A percentile compares a stretch with the other conserved stretches of the same genome.
phyloP scores from a whole-genome alignment of 2,113 vertebrate genomes.

The Passer domesticus region DNA sequence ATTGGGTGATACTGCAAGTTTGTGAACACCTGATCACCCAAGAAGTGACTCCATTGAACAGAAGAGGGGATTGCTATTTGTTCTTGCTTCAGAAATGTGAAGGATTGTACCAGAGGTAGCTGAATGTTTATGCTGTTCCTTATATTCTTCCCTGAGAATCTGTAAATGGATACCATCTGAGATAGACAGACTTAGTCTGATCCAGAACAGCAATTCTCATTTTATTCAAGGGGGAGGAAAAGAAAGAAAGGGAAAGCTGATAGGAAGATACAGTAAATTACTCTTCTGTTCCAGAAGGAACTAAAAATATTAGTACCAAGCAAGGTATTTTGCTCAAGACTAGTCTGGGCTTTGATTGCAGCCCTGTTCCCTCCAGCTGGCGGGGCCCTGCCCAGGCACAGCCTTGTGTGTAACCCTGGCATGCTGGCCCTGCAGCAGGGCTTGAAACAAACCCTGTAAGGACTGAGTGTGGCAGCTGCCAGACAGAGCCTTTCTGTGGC shows the following conservation, averaged over 20 bases:
- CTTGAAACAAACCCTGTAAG: rapidly evolving
- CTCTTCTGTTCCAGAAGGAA: background rate
- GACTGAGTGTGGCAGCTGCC: rapidly evolving
- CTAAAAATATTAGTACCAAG: background rate
- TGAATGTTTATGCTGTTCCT: background rate
- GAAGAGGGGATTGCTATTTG: background rate
- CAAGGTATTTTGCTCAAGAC: background rate
- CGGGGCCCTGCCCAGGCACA: background rate
- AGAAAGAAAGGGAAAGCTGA: background rate
- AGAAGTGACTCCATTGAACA: background rate
- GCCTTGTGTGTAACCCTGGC: background rate
- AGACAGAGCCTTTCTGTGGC: background rate
- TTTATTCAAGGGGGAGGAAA: background rate
- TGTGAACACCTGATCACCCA: background rate
- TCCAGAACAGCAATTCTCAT: background rate
- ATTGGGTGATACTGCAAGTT: background rate
- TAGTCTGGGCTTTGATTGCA: background rate
- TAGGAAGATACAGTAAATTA: background rate
- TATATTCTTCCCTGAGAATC: background rate
- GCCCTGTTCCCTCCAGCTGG: background rate
- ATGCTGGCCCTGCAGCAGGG: background rate
- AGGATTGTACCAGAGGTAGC: background rate
- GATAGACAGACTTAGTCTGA: background rate
- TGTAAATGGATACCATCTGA: background rate
- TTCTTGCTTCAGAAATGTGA: background rate